Evolutionary conservation across 2,888 invertebrate genomes (phyloP).

Genomic region (Sicus ferrugineus): DNA sequence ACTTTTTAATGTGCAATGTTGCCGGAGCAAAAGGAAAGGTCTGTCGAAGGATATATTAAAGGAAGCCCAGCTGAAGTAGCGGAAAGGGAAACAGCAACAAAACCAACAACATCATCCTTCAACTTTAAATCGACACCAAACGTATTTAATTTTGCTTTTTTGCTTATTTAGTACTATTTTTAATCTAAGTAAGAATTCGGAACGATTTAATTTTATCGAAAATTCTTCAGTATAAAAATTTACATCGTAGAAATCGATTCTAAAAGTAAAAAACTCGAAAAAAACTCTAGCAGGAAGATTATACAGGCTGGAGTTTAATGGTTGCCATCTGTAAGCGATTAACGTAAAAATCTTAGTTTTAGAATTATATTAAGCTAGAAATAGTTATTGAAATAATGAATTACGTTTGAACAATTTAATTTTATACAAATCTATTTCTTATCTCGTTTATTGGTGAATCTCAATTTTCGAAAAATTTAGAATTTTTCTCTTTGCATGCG

Average conservation of each 20-base stretch:
- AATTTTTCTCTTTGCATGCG: too few relatives aligned
- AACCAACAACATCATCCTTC: background rate
- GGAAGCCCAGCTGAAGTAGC: slow-evolving; percentile 1
- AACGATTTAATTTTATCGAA: background rate
- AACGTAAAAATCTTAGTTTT: background rate
- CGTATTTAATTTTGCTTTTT: background rate
- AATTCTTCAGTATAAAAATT: background rate
- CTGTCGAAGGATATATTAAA: slow-evolving; percentile 27
- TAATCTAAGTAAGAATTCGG: background rate
- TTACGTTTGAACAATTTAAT: too few relatives aligned
- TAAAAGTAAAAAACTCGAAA: slow-evolving; percentile 7
- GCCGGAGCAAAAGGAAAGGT: slow-evolving; percentile 26
- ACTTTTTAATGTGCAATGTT: slow-evolving; percentile 33
- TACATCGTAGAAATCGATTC: background rate
- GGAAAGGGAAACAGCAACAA: slow-evolving; percentile 20
- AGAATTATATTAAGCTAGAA: too few relatives aligned
- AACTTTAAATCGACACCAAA: background rate
- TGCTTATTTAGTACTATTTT: background rate
- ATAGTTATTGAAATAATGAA: too few relatives aligned
- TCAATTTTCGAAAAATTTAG: too few relatives aligned
- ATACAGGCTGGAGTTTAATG: background rate
- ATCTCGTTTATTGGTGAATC: too few relatives aligned
- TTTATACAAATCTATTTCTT: too few relatives aligned
- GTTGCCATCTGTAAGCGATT: background rate
- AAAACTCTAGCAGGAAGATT: background rate